These are phyloP conservation scores for Neoaliturus tenellus DNA, from an alignment of 2,888 invertebrate genomes.

Conservation along the genomic window DNA sequence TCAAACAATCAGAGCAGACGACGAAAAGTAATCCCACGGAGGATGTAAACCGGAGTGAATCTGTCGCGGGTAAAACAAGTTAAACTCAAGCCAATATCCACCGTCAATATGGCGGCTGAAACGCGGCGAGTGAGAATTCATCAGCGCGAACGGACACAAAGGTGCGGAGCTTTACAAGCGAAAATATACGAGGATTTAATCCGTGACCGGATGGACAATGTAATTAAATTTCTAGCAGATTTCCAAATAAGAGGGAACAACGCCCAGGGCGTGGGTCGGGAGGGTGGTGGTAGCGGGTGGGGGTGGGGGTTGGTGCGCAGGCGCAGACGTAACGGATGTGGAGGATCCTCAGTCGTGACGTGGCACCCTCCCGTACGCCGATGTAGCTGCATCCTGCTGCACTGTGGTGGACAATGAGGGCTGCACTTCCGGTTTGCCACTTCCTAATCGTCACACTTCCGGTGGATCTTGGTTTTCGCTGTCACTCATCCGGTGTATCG, in stretches of 20 bases:
- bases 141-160: conserved; percentile 15
- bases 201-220: conserved; percentile 51
- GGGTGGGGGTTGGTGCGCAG: not conserved
- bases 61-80: conserved; percentile 31
- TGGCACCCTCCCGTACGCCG: conserved; percentile 9
- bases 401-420: not conserved
- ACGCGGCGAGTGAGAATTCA: not conserved
- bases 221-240: conserved; percentile 52
- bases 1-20: conserved; percentile 28
- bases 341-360: conserved; percentile 29
- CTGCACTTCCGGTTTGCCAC: not conserved
- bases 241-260: conserved; percentile 52
- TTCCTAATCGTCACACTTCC: too few relatives aligned
- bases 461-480: too few relatives aligned
- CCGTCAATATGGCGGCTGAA: conserved; percentile 31
- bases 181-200: conserved; percentile 51
- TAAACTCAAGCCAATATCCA: not conserved
- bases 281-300: not conserved
- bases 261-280: conserved; percentile 35
- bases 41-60: not conserved
- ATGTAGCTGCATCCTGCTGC: not conserved
- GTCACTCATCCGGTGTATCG: too few relatives aligned
- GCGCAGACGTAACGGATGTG: conserved; percentile 4
- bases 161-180: conserved; percentile 32
- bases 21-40: conserved; percentile 14